A percentile compares a stretch with the other conserved stretches of the same genome.
phyloP scores from a whole-genome alignment of 2,113 vertebrate species.

The Nettapus auritus region DNA sequence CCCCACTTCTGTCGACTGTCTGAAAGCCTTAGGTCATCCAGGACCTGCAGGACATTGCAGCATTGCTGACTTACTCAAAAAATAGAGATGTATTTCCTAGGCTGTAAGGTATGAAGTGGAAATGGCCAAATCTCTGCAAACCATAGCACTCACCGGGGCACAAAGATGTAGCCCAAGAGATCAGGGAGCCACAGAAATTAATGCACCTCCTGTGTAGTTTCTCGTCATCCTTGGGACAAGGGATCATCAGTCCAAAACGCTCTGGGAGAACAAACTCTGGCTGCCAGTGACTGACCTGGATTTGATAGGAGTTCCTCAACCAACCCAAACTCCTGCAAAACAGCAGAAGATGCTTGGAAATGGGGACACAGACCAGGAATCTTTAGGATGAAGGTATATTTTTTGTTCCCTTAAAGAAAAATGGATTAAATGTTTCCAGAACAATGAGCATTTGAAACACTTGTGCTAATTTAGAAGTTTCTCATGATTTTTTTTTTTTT shows the following conservation, averaged over 20 bases:
- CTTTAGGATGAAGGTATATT: background rate
- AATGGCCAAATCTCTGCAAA: background rate
- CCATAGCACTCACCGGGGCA: background rate
- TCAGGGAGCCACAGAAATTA: background rate
- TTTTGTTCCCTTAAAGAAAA: background rate
- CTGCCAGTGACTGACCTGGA: background rate
- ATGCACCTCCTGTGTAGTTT: background rate
- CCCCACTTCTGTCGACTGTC: background rate
- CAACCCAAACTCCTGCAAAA: background rate
- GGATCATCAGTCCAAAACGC: background rate
- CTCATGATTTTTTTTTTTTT: background rate
- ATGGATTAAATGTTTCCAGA: rapidly evolving
- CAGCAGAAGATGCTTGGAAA: background rate
- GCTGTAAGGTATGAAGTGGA: background rate
- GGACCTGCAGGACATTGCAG: background rate
- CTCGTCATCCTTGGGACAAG: background rate
- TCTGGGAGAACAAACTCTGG: background rate
- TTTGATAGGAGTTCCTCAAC: background rate
- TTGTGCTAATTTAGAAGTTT: background rate
- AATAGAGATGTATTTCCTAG: background rate
- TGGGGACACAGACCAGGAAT: background rate
- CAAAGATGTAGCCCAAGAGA: background rate
- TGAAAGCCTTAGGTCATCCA: background rate
- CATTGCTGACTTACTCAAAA: background rate
- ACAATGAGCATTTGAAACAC: background rate